These are phyloP conservation scores for Motacilla alba DNA, from an alignment of 2,113 vertebrate genomes.

Conservation along the genomic window DNA sequence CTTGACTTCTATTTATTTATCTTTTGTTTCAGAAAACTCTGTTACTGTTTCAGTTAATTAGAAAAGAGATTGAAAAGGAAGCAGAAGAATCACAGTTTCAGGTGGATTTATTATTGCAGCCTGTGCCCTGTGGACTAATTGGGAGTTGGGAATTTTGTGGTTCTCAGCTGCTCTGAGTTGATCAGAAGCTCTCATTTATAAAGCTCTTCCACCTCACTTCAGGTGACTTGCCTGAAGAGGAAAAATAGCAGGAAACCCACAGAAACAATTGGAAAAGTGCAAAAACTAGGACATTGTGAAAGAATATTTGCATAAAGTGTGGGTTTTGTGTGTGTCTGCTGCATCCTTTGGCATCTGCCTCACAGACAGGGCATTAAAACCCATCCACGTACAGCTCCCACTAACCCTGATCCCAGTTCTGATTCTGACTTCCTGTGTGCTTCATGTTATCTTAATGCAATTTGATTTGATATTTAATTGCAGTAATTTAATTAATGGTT, in stretches of 20 bases:
- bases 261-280: background rate
- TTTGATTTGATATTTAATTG: conserved; percentile 41
- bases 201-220: background rate
- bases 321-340: background rate
- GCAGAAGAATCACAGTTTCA: background rate
- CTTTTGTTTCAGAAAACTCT: background rate
- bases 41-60: background rate
- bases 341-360: background rate
- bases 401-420: background rate
- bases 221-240: background rate
- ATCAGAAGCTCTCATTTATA: background rate
- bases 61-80: background rate
- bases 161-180: background rate
- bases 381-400: background rate
- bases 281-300: background rate
- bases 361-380: background rate
- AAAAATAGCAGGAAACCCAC: background rate
- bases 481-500: conserved; percentile 55
- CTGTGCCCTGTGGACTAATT: background rate
- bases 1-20: background rate
- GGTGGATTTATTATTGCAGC: background rate
- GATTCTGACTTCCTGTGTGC: conserved; percentile 17
- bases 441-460: conserved; percentile 12
- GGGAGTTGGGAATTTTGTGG: background rate
- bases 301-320: background rate